Evolutionary conservation across 2,113 vertebrate species (phyloP), one percentile per base, ranked within the genome.

Genomic region (Meleagris gallopavo): DNA sequence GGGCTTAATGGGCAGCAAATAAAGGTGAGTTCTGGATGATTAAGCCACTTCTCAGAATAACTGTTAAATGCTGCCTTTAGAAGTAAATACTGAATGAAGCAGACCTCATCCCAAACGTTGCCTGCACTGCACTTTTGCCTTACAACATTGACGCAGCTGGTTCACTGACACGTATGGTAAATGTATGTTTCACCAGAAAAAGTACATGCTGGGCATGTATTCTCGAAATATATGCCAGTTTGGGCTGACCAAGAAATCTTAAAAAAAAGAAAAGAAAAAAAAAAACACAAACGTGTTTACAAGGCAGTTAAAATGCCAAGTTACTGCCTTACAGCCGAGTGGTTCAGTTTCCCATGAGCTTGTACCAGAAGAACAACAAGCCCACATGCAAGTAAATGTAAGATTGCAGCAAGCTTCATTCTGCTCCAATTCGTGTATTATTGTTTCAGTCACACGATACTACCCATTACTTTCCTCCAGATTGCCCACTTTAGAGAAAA

Each of bases 401-500:
- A 50, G 55, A 19, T 30, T 9, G 5, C n/a, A 13, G 19, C 0
- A 18, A 34, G 9, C 7, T 30, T 38, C 18, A 25, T 79, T 12
- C 10, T 29, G 5, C 43, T 52, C 61, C 6, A 38, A n/a, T 5
- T 3, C 24, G 0, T 10, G 32, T 14, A 2, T 48, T 58, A 13
- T 18, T 8, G 40, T 5, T 65, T 61, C 27, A 46, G 16, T 32
- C n/a, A 6, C 7, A 25, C 22, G 2, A 2, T 10, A 4, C 41
- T 55, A 2, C 1, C 30, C 11, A 1, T 6, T 3, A 9, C 9
- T n/a, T 22, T 27, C 0, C 32, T 40, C 19, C 57, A 19, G 24
- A 34, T 12, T 0, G 14, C 9, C 65, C 34, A 0, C 10, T 54
- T 24, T 5, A 64, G 3, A 57, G 52, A 40, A 11, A 13, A 2